A percentile compares a stretch with the other conserved stretches of the same genome.
phyloP scores from a whole-genome alignment of 2,797 vertebrate species.

The Peromyscus nudipes region DNA sequence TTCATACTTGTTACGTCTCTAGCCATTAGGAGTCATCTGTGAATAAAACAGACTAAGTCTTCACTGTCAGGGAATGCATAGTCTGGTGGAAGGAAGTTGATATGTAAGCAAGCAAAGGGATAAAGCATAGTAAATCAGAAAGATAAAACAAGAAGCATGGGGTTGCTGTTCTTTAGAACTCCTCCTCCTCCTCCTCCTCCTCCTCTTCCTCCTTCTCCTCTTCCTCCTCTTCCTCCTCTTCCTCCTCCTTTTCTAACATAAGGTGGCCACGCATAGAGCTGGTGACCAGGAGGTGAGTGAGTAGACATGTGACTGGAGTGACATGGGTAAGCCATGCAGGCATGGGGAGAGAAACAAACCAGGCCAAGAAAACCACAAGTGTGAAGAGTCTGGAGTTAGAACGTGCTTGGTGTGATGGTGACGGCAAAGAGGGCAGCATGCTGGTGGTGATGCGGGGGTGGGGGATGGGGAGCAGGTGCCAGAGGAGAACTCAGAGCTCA shows the following conservation, averaged over 20 bases:
- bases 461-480: background rate
- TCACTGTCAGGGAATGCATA: background rate
- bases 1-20: background rate
- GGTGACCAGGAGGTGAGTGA: background rate
- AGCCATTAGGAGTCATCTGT: background rate
- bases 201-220: no score
- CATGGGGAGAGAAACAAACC: background rate
- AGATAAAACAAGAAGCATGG: background rate
- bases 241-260: background rate
- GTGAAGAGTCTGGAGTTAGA: background rate
- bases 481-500: background rate
- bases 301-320: background rate
- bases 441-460: no score
- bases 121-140: background rate
- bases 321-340: background rate
- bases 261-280: background rate
- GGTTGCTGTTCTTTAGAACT: background rate
- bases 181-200: no score
- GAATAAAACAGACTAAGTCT: background rate
- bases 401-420: background rate
- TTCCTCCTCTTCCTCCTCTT: no score
- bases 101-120: background rate
- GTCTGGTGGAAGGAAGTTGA: background rate
- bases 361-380: background rate
- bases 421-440: background rate